Evolutionary conservation across 2,113 vertebrate species (phyloP).

Genomic region (Empidonax alnorum): DNA sequence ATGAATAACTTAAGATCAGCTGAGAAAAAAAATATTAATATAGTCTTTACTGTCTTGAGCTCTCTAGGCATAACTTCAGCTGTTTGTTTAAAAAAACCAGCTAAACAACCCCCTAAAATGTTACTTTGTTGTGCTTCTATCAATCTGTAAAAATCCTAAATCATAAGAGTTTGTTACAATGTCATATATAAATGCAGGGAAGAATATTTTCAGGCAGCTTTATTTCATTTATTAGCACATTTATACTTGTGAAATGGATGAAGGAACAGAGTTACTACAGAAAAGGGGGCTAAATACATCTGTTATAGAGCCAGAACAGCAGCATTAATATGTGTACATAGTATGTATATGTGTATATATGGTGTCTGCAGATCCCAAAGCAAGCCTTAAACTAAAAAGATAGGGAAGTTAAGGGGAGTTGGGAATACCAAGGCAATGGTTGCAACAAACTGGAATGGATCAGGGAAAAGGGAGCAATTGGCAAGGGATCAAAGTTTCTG

Average conservation of each 20-base stretch:
- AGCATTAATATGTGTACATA: background rate
- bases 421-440: background rate
- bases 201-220: background rate
- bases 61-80: background rate
- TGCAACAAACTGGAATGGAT: background rate
- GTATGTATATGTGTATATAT: background rate
- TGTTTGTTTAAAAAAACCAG: background rate
- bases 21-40: background rate
- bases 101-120: background rate
- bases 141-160: background rate
- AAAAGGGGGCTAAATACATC: background rate
- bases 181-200: background rate
- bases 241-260: background rate
- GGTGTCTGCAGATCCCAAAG: background rate
- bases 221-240: background rate
- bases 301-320: background rate
- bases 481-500: conserved; percentile 17
- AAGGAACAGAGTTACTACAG: background rate
- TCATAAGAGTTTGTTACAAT: background rate
- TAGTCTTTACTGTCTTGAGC: background rate
- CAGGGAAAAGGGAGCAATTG: background rate
- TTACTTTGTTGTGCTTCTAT: background rate
- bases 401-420: background rate
- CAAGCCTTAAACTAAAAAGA: background rate
- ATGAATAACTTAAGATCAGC: background rate